A percentile compares a stretch with the other conserved stretches of the same genome.
Evolutionary conservation across 53 echinoderm and acorn worm species (phyloP).

Genomic region (Apostichopus leukothele): DNA sequence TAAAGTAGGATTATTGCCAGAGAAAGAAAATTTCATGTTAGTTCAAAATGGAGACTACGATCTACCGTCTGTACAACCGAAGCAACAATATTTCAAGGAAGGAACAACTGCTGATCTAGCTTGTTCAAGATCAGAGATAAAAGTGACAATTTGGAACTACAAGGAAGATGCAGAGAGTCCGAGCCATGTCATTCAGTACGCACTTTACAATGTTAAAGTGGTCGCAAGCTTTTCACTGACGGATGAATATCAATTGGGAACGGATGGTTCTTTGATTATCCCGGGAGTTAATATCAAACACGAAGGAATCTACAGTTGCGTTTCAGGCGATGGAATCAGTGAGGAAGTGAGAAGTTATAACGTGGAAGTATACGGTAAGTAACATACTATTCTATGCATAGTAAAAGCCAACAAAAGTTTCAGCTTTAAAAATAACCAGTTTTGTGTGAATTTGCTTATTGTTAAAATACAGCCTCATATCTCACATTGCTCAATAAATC

Average conservation of each 20-base stretch:
- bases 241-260: background rate
- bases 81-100: background rate
- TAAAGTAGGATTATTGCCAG: background rate
- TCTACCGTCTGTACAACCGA: background rate
- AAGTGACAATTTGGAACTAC: background rate
- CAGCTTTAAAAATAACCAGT: no score
- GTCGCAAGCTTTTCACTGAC: background rate
- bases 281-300: background rate
- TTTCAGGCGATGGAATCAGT: background rate
- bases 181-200: background rate
- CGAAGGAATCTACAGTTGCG: background rate
- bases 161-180: background rate
- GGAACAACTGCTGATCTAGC: background rate
- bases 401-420: no score
- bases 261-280: slow-evolving; percentile 1
- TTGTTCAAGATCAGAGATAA: background rate
- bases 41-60: background rate
- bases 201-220: background rate
- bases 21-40: background rate
- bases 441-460: no score
- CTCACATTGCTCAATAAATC: no score
- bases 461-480: no score
- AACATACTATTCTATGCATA: background rate
- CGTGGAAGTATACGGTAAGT: slow-evolving; percentile 18
- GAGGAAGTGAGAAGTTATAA: background rate